A percentile compares a stretch with the other conserved stretches of the same genome.
Conservation (phyloP, 1,140 invertebrate genomes). For the Scaptodrosophila lebanonensis region DNA sequence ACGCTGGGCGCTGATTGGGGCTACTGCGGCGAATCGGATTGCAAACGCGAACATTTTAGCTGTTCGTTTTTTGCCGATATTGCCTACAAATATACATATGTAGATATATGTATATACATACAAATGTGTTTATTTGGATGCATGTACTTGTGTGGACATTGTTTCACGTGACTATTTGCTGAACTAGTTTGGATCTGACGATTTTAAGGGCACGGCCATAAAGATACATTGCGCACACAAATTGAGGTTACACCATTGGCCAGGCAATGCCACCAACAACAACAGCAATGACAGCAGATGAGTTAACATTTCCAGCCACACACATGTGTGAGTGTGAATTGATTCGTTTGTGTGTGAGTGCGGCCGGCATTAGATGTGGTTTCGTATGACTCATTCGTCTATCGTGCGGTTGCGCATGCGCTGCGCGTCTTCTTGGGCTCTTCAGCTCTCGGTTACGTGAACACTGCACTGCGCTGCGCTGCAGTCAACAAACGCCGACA, state of each 20-base stretch:
- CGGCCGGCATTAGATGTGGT: conserved; percentile 28
- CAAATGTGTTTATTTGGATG: no score
- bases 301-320: conserved; percentile 51
- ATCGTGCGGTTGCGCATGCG: no score
- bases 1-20: no score
- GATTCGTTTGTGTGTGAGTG: conserved; percentile 5
- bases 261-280: conserved; percentile 17
- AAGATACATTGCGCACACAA: conserved; percentile 54
- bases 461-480: no score
- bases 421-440: no score
- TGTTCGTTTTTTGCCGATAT: no score
- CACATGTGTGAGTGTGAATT: conserved; percentile 1
- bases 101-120: no score
- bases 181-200: conserved; percentile 13
- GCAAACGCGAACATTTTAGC: no score
- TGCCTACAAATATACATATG: no score
- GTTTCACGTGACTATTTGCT: conserved; percentile 33
- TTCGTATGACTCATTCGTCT: conserved; percentile 44
- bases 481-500: no score
- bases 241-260: conserved; percentile 60
- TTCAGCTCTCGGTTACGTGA: conserved; percentile 2
- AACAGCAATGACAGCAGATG: conserved; percentile 33
- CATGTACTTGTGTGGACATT: conserved; percentile 6
- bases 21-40: no score
- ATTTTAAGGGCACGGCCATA: no score